Evolutionary conservation across 2,797 vertebrate species (phyloP).

Genomic region (Peromyscus eremicus): DNA sequence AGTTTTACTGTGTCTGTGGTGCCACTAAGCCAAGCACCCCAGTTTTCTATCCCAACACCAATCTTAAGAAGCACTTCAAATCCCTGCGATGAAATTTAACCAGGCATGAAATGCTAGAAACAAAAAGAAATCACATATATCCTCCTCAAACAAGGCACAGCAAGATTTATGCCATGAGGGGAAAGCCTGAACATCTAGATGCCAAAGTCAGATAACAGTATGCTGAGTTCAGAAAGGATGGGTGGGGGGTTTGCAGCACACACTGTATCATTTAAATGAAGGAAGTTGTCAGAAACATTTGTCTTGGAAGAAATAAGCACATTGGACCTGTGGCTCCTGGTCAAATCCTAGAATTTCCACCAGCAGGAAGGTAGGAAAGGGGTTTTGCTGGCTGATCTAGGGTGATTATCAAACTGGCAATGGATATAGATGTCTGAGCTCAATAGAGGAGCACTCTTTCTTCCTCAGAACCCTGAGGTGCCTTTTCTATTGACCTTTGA

Average conservation of each 20-base stretch:
- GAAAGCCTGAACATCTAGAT: neutral
- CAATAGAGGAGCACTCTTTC: neutral
- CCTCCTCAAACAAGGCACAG: neutral
- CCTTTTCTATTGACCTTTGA: neutral
- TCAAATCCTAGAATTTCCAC: neutral
- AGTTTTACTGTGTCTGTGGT: neutral
- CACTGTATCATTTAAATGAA: neutral
- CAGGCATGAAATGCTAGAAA: constrained; percentile 48
- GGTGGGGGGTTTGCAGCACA: neutral
- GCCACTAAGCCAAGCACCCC: neutral
- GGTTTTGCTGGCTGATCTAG: neutral
- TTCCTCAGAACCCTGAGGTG: neutral
- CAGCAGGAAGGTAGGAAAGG: neutral
- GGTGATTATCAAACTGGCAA: neutral
- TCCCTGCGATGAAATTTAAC: constrained; percentile 23
- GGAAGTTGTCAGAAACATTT: constrained; percentile 49
- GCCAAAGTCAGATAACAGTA: neutral
- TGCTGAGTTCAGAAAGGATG: neutral
- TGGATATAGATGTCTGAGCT: neutral
- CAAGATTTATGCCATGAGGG: neutral
- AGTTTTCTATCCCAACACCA: constrained; percentile 30
- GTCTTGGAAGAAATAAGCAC: constrained; percentile 19
- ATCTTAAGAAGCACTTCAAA: constrained; percentile 26
- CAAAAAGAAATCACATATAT: constrained; percentile 1
- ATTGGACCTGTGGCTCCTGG: neutral